Base-by-base conservation (phyloP, 2,113 vertebrate species). In the Neopipo cinnamomea region DNA sequence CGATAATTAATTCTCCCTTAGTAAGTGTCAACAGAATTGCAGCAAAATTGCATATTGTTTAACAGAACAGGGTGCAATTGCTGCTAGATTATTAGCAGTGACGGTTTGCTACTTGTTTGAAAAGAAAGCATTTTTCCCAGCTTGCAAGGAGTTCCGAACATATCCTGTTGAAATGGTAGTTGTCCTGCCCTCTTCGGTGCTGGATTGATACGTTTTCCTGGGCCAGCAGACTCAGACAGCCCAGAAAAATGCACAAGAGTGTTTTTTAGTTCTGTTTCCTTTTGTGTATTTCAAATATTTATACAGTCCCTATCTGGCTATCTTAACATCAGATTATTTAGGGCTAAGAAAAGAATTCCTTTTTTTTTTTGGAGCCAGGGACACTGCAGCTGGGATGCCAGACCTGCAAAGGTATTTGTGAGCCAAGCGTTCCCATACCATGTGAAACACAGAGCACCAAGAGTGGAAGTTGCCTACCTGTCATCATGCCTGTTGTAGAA, bases 361-460 rank as follows among this genome's bases (percentile, higher is more conserved):
- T 28, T 22, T 28, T 35, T 15, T 12, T 4, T 42, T 24, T 5
- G n/a, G n/a, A 49, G 21, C 13, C 18, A 2, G 27, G 9, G 22
- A 1, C 6, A 5, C 11, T 37, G 2, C 18, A 16, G 46, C 3
- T 1, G 41, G 44, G 24, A 8, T 42, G 9, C 33, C 42, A 80
- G n/a, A 33, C 28, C 31, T 25, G 15, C 9, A 63, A 25, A 74
- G 8, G 14, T 31, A 4, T 41, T 63, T 50, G 25, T 44, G 33
- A 61, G 15, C 27, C 21, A 21, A 1, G 9, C 50, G 30, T 85
- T 65, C 15, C n/a, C 12, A 4, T 47, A 22, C 18, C 0, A 0
- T 30, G 23, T 50, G 41, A 80, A 70, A 71, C 27, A 12, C 33
- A 27, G 16, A 23, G 30, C 0, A 1, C 10, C 25, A 33, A 28